These are phyloP conservation scores for Metallyticus violacea DNA, from an alignment of 2,888 invertebrate species.

Conservation along the genomic window DNA sequence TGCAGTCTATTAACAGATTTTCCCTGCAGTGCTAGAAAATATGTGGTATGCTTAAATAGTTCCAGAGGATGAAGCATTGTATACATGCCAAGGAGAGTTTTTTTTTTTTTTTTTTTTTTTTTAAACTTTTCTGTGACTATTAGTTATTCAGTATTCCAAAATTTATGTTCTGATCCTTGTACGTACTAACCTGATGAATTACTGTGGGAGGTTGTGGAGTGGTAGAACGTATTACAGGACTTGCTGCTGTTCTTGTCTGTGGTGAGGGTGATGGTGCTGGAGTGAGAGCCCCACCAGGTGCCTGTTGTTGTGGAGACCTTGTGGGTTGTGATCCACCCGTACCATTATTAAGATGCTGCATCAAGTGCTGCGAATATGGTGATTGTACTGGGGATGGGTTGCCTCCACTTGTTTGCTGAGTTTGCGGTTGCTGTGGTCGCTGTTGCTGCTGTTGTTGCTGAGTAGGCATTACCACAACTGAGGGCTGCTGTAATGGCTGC, in stretches of 20 bases:
- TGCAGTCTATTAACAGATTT: too few relatives aligned
- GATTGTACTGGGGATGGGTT: conserved; percentile 21
- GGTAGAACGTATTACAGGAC: conserved; percentile 38
- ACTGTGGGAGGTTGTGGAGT: conserved; percentile 41
- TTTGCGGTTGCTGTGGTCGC: conserved; percentile 2
- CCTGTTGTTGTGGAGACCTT: conserved; percentile 1
- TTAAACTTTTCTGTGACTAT: too few relatives aligned
- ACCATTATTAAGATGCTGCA: background rate
- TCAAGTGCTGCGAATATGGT: conserved; percentile 11
- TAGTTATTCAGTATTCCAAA: too few relatives aligned
- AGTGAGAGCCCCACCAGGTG: conserved; percentile 28
- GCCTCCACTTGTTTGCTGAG: background rate
- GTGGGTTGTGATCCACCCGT: background rate
- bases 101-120: too few relatives aligned
- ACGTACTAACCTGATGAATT: conserved; percentile 29
- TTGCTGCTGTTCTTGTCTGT: conserved; percentile 28
- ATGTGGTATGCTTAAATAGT: too few relatives aligned
- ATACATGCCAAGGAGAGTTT: too few relatives aligned
- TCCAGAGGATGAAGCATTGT: too few relatives aligned
- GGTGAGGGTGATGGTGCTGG: conserved; percentile 32
- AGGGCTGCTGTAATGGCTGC: background rate
- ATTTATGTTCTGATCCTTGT: too few relatives aligned
- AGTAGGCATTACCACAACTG: conserved; percentile 12
- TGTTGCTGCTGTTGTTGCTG: background rate
- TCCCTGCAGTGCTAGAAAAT: too few relatives aligned